Evolutionary conservation across 2,888 invertebrate genomes (phyloP).

Genomic region (Calliopum simillimum): DNA sequence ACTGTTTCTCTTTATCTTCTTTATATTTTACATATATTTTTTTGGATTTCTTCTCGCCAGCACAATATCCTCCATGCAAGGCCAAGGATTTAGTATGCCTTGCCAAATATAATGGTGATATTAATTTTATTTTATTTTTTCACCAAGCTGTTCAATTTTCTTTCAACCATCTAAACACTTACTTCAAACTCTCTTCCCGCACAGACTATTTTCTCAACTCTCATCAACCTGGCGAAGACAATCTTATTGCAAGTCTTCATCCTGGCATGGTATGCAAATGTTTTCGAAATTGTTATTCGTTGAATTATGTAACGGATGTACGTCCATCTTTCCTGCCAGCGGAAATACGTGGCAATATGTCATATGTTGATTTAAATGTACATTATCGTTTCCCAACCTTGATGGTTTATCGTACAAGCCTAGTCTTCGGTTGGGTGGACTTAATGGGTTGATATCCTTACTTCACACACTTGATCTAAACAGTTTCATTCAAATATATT

Average conservation of each 20-base stretch:
- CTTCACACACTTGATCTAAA: background rate
- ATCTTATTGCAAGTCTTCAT: constrained; percentile 54
- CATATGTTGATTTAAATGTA: constrained; percentile 66
- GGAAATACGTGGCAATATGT: constrained; percentile 55
- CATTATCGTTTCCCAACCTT: constrained; percentile 66
- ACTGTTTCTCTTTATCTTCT: no score
- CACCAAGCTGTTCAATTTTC: background rate
- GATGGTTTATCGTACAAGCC: constrained; percentile 68
- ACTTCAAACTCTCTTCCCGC: constrained; percentile 15
- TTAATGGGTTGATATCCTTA: constrained; percentile 66
- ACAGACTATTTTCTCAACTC: constrained; percentile 57
- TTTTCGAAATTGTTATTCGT: constrained; percentile 63
- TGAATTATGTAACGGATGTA: constrained; percentile 61
- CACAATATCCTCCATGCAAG: constrained; percentile 54
- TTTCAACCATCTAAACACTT: constrained; percentile 5
- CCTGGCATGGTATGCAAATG: constrained; percentile 65
- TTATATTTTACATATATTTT: no score
- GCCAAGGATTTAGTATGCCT: constrained; percentile 60
- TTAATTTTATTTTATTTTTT: constrained; percentile 19
- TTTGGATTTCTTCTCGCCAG: constrained; percentile 46
- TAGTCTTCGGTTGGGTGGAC: constrained; percentile 68
- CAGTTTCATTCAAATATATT: background rate
- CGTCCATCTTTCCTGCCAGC: constrained; percentile 58
- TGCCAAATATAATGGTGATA: constrained; percentile 59
- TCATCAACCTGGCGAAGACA: constrained; percentile 56